phyloP scores from a whole-genome alignment of 2,113 vertebrate genomes.

The Zosterops hypoxanthus region DNA sequence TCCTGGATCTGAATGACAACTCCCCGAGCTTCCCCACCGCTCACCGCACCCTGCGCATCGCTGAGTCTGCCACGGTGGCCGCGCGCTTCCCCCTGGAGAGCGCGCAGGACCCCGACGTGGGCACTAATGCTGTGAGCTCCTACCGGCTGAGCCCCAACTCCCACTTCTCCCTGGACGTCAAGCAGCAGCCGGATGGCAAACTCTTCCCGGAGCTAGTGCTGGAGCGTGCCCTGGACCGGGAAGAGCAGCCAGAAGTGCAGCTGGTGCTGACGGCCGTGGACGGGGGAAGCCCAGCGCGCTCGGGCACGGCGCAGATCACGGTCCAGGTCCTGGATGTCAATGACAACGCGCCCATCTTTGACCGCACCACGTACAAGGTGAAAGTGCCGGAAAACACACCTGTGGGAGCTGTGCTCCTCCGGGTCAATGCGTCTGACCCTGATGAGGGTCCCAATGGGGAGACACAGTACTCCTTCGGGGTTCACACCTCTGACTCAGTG shows the following conservation, averaged over 20 bases:
- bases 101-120: conserved; percentile 80
- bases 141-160: conserved; percentile 74
- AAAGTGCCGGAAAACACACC: conserved; percentile 74
- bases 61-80: conserved; percentile 75
- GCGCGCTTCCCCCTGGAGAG: conserved; percentile 78
- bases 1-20: conserved; percentile 85
- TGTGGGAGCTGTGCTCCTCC: conserved; percentile 69
- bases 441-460: conserved; percentile 84
- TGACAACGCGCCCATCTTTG: conserved; percentile 84
- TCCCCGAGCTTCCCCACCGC: conserved; percentile 75
- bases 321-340: conserved; percentile 85
- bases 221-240: conserved; percentile 78
- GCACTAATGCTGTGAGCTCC: conserved; percentile 75
- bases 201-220: conserved; percentile 82
- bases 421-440: conserved; percentile 77
- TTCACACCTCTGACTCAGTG: conserved; percentile 75
- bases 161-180: conserved; percentile 77
- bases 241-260: conserved; percentile 74
- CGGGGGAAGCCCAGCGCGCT: conserved; percentile 75
- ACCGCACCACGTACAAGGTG: conserved; percentile 66
- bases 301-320: conserved; percentile 73
- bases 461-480: conserved; percentile 76
- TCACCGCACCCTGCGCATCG: conserved; percentile 70
- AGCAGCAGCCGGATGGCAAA: conserved; percentile 79
- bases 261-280: conserved; percentile 79